Evolutionary conservation across 2,888 invertebrate species (phyloP).

Genomic region (Biston betularia): DNA sequence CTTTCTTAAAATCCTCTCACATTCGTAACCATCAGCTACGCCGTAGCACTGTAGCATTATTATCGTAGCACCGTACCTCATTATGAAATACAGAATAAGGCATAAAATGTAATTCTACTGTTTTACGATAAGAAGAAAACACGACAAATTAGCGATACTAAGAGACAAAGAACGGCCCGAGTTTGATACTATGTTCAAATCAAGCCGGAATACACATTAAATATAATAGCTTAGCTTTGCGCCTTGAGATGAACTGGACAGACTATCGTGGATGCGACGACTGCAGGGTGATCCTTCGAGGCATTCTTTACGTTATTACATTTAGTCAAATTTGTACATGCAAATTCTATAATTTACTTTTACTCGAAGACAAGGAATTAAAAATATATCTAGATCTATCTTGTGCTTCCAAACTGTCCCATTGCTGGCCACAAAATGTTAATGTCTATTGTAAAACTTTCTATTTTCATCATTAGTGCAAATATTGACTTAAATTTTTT

Average conservation of each 20-base stretch:
- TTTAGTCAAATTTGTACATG: no score
- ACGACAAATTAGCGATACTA: conserved; percentile 83
- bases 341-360: no score
- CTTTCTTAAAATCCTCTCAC: background rate
- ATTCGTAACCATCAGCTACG: conserved; percentile 7
- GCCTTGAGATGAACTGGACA: conserved; percentile 67
- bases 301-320: background rate
- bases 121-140: conserved; percentile 73
- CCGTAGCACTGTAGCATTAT: conserved; percentile 51
- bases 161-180: conserved; percentile 80
- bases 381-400: no score
- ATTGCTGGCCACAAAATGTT: no score
- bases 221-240: conserved; percentile 79
- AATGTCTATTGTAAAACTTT: no score
- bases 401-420: no score
- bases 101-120: conserved; percentile 77
- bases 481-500: no score
- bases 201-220: conserved; percentile 82
- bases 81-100: conserved; percentile 51
- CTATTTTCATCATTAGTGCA: no score
- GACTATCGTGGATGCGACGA: conserved; percentile 54
- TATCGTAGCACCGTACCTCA: conserved; percentile 56
- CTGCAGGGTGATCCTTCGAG: background rate
- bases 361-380: no score
- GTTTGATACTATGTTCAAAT: conserved; percentile 86